A percentile compares a stretch with the other conserved stretches of the same genome.
These are phyloP conservation scores for Drosophila ezoana DNA, from an alignment of 2,888 invertebrate genomes.

Conservation along the genomic window DNA sequence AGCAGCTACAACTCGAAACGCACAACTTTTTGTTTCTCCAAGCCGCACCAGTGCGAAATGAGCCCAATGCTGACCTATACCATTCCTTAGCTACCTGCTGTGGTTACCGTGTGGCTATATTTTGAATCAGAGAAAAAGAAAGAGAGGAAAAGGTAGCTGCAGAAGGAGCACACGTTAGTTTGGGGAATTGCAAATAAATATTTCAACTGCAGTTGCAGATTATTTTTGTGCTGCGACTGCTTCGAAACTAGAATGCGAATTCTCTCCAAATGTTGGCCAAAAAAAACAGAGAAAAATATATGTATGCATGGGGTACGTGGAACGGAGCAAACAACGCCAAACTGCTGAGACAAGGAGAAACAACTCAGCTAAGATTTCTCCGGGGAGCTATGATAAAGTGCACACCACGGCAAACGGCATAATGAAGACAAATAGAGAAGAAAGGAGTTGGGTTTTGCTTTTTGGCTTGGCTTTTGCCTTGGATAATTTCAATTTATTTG, in stretches of 20 bases:
- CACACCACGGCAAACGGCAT: conserved; percentile 44
- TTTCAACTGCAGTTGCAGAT: conserved; percentile 81
- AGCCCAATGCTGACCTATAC: conserved; percentile 5
- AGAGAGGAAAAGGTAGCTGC: neutral
- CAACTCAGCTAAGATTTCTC: conserved; percentile 73
- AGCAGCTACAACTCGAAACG: conserved; percentile 44
- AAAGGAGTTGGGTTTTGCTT: conserved; percentile 24
- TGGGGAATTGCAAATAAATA: conserved; percentile 82
- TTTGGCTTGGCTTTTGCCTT: conserved; percentile 50
- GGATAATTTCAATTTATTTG: conserved; percentile 71
- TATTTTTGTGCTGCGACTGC: conserved; percentile 65
- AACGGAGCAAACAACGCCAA: conserved; percentile 42
- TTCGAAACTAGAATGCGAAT: conserved; percentile 38
- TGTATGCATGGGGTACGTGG: conserved; percentile 23
- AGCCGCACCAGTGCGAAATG: conserved; percentile 4
- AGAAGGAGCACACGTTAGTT: conserved; percentile 61
- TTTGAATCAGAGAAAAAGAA: neutral
- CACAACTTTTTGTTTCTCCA: conserved; percentile 47
- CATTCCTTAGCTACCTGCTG: conserved; percentile 38
- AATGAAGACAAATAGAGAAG: conserved; percentile 69
- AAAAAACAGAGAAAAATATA: conserved; percentile 3
- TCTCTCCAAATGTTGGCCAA: conserved; percentile 40
- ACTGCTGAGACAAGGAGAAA: conserved; percentile 56
- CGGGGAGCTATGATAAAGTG: conserved; percentile 69
- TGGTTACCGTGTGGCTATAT: conserved; percentile 17